Evolutionary conservation across 2,888 invertebrate genomes (phyloP).

Genomic region (Dione juno): DNA sequence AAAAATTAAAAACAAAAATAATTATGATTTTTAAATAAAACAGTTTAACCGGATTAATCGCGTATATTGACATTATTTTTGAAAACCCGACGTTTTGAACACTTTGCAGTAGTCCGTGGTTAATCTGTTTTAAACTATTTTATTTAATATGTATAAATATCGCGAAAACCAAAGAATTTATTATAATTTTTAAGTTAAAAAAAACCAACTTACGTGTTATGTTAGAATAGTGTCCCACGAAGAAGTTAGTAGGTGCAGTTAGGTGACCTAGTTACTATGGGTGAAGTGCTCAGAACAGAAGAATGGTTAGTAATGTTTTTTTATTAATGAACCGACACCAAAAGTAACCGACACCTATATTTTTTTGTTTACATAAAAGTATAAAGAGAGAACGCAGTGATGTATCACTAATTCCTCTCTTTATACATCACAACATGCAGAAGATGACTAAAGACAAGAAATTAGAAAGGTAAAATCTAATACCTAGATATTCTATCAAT

Average conservation of each 20-base stretch:
- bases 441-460: neutral
- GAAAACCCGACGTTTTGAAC: too few relatives aligned
- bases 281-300: constrained; percentile 76
- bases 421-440: neutral
- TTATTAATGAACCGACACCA: constrained; percentile 58
- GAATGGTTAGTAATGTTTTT: constrained; percentile 65
- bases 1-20: neutral
- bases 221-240: constrained; percentile 35
- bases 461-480: too few relatives aligned
- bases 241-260: constrained; percentile 44
- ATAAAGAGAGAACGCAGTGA: neutral
- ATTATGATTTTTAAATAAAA: neutral
- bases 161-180: too few relatives aligned
- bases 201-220: constrained; percentile 45
- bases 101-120: too few relatives aligned
- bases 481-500: neutral
- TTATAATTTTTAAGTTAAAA: constrained; percentile 22
- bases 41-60: too few relatives aligned
- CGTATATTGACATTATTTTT: too few relatives aligned
- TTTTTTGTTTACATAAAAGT: neutral
- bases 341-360: constrained; percentile 60
- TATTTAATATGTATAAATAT: too few relatives aligned
- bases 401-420: neutral
- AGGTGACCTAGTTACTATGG: constrained; percentile 70
- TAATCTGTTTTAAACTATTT: too few relatives aligned